phyloP scores from a whole-genome alignment of 2,113 vertebrate genomes.

The Anoura caudifer region DNA sequence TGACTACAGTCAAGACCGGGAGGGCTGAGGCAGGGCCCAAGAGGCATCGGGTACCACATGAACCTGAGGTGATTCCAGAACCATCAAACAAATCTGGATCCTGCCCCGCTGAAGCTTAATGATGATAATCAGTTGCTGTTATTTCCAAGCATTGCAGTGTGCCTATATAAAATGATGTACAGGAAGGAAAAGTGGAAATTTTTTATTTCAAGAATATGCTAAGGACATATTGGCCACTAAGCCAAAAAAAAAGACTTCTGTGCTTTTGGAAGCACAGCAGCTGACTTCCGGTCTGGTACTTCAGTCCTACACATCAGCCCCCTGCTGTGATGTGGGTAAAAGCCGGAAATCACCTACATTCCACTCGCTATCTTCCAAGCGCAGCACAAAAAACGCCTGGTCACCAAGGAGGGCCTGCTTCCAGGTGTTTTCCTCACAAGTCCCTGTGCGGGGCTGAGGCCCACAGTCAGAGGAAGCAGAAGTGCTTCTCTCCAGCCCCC shows the following conservation, averaged over 20 bases:
- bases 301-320: neutral
- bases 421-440: slow-evolving; percentile 1
- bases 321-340: neutral
- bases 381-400: neutral
- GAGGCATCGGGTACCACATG: neutral
- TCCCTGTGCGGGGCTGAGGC: neutral
- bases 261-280: neutral
- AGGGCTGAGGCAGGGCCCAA: neutral
- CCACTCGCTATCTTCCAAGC: neutral
- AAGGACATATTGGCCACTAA: neutral
- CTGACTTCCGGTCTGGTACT: neutral
- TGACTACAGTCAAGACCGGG: neutral
- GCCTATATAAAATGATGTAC: neutral
- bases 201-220: neutral
- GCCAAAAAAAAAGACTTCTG: neutral
- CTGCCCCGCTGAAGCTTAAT: neutral
- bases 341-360: neutral
- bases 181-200: neutral
- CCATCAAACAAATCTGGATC: neutral
- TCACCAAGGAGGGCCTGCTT: slow-evolving; percentile 16
- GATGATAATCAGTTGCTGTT: too few species aligned
- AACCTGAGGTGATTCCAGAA: neutral
- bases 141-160: neutral
- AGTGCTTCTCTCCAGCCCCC: too few species aligned
- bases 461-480: neutral